Base-by-base conservation (phyloP, 2,888 invertebrate species). In the Eristalis tenax region DNA sequence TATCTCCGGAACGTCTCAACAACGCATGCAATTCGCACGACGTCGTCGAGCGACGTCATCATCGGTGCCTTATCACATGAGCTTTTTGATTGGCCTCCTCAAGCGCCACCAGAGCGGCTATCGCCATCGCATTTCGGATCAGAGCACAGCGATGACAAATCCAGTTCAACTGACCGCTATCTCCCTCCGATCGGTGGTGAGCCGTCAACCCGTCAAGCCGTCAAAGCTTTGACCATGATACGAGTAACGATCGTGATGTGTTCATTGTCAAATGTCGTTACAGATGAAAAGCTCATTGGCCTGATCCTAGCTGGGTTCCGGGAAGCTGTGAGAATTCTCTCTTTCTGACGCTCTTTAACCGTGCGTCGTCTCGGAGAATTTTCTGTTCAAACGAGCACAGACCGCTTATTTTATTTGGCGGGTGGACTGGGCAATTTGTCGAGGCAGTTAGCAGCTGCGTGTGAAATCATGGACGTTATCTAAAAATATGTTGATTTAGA, bases 401-500 rank as follows among this genome's bases (percentile, higher is more conserved):
- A 18, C 50, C 50, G 50, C 18, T 50, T 43, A 43, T 18, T 59
- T 23, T 59, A 2, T 61, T 26, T 18, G 3, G 38, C 1, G 56
- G 56, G 63, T 11, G 59, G 26, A 4, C 8, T 1, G 4, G 13
- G 13, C 23, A 59, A 40, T 79, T 71, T 75, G 23, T 57, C 38
- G 63, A 82, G 69, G 56, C 66, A 59, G 70, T 87, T 87, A 87
- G 64, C 50, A 73, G 15, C 26, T 43, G 61, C 40, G 71, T 87
- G 71, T 40, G 87, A 83, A 66, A 71, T 76, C 11, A 28, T 22
- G 22, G 63, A 38, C 5, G 40, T 35, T 10, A n/a, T 59, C 22
- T 40, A 59, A 61, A 69, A 77, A 73, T 57, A 78, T 3, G 2
- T 57, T 40, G 43, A 61, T 69, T 64, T 35, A 64, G 56, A 77